These are phyloP conservation scores for Amphiprion clarkii DNA, from an alignment of 2,797 vertebrate species.

Conservation along the genomic window DNA sequence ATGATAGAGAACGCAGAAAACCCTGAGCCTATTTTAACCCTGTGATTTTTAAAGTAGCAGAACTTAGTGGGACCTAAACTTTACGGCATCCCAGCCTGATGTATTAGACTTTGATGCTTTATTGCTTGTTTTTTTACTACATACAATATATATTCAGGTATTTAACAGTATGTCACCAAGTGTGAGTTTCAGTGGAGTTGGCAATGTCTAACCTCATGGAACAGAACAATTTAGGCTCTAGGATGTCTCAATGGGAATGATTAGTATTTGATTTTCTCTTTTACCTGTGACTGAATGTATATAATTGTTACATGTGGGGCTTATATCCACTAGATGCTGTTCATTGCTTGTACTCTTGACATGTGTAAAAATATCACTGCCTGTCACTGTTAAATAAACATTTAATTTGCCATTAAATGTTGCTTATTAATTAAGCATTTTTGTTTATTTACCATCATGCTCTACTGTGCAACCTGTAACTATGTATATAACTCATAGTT, in stretches of 20 bases:
- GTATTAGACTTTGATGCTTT: conserved; percentile 43
- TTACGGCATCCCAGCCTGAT: conserved; percentile 42
- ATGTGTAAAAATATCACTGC: conserved; percentile 33
- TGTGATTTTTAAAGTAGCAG: conserved; percentile 61
- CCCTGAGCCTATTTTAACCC: conserved; percentile 74
- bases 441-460: not conserved
- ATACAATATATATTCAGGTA: conserved; percentile 64
- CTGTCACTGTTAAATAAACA: conserved; percentile 53
- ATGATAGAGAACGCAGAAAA: conserved; percentile 78
- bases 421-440: not conserved
- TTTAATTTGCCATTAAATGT: conserved; percentile 43
- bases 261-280: conserved; percentile 45
- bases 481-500: too few species aligned
- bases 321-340: conserved; percentile 48
- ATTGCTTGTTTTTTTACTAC: conserved; percentile 31
- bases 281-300: conserved; percentile 61
- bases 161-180: conserved; percentile 69
- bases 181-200: conserved; percentile 58
- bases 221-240: conserved; percentile 71
- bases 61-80: conserved; percentile 28
- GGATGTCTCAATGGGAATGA: conserved; percentile 65
- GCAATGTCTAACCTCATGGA: conserved; percentile 50
- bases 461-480: too few species aligned
- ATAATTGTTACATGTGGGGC: conserved; percentile 54
- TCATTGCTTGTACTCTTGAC: conserved; percentile 51